These are phyloP conservation scores for Onychorhynchus coronatus DNA, from an alignment of 2,113 vertebrate genomes.

Conservation along the genomic window DNA sequence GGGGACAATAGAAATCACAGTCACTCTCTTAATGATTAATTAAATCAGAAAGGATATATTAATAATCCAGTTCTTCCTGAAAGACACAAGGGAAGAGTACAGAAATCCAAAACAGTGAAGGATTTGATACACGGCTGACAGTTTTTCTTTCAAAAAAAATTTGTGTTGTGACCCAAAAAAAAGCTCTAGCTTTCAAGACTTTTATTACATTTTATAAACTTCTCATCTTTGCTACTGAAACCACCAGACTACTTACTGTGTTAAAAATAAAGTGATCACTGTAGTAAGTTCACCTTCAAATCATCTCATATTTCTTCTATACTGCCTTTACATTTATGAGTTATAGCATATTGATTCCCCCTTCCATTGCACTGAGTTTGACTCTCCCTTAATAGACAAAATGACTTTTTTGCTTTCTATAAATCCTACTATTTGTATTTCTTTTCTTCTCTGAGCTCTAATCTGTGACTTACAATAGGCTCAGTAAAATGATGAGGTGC, in stretches of 20 bases:
- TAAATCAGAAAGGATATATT: not conserved
- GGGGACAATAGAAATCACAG: not conserved
- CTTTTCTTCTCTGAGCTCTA: not conserved
- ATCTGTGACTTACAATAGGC: conserved; percentile 22
- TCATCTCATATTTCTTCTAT: not conserved
- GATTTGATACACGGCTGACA: not conserved
- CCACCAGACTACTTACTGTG: not conserved
- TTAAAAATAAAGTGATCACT: conserved; percentile 23
- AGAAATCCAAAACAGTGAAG: not conserved
- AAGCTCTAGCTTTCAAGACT: not conserved
- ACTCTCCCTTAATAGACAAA: conserved; percentile 34
- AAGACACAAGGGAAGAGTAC: not conserved
- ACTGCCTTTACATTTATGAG: conserved; percentile 22
- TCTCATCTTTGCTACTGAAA: not conserved
- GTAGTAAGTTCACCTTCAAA: conserved; percentile 18
- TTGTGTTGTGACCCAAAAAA: not conserved
- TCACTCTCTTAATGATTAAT: not conserved
- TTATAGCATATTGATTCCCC: conserved; percentile 3
- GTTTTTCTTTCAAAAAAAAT: not conserved
- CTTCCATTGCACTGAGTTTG: not conserved
- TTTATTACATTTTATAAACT: not conserved
- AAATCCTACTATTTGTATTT: conserved; percentile 7
- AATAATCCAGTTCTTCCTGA: not conserved
- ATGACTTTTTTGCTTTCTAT: conserved; percentile 21
- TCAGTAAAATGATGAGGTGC: conserved; percentile 1